Percentiles rank a stretch among this genome's conserved stretches.
Conservation (phyloP, 2,113 vertebrate genomes). For the Haliaeetus leucogaster region DNA sequence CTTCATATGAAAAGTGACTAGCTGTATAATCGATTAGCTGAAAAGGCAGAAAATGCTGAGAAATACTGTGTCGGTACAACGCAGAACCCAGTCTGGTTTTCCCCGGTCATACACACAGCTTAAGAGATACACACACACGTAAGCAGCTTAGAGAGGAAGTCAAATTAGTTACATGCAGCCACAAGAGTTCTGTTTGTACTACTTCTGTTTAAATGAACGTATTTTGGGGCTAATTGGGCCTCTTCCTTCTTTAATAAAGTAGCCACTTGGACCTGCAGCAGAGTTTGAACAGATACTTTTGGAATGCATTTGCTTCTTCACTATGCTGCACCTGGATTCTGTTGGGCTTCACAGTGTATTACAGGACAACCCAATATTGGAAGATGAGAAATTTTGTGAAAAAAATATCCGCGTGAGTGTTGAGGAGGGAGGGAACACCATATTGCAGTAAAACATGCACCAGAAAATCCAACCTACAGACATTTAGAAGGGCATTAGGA, state of each 20-base stretch:
- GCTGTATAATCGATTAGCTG: background rate
- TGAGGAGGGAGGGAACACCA: background rate
- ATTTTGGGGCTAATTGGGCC: background rate
- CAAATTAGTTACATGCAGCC: background rate
- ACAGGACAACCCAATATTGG: background rate
- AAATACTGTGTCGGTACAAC: background rate
- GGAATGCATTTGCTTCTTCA: background rate
- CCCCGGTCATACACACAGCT: background rate
- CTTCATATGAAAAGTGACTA: background rate
- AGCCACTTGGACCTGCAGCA: background rate
- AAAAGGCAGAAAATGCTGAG: background rate
- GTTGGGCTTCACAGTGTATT: background rate
- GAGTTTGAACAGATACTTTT: background rate
- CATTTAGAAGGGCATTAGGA: background rate
- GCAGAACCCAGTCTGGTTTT: background rate
- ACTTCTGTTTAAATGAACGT: background rate
- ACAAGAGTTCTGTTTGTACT: background rate
- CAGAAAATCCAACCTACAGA: background rate
- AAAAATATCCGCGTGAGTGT: rapidly evolving
- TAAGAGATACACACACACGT: background rate
- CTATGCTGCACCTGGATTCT: background rate
- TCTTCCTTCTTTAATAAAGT: background rate
- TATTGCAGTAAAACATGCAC: background rate
- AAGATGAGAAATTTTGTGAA: background rate
- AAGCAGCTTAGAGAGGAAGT: background rate